Conservation (phyloP, 2,888 invertebrate species). For the Cordilura impudica region DNA sequence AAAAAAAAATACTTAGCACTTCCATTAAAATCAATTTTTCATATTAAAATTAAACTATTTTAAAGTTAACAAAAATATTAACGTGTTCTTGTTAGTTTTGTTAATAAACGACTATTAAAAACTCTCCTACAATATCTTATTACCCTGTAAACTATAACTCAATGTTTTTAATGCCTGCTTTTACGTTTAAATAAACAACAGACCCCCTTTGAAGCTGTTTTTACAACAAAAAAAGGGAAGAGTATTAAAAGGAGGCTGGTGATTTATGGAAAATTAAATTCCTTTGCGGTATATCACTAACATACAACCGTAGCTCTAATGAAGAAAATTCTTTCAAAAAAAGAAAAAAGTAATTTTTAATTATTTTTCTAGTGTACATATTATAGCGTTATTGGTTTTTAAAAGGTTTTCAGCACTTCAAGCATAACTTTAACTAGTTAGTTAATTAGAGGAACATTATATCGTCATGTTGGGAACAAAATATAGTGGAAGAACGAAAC, state of each 20-base stretch:
- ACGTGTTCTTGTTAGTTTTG: no score
- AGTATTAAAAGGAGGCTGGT: slow-evolving; percentile 35
- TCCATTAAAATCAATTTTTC: not conserved
- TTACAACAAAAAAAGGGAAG: not conserved
- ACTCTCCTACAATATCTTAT: not conserved
- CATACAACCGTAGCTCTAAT: not conserved
- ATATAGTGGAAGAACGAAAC: slow-evolving; percentile 24
- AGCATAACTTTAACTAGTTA: not conserved
- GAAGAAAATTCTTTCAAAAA: not conserved
- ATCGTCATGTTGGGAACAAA: slow-evolving; percentile 20
- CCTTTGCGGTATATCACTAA: slow-evolving; percentile 49
- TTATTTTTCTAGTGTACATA: slow-evolving; percentile 39
- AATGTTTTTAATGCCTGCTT: not conserved
- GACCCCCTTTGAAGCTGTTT: not conserved
- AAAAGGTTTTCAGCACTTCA: slow-evolving; percentile 34
- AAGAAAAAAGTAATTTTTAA: slow-evolving; percentile 33
- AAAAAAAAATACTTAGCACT: not conserved
- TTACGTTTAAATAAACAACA: not conserved
- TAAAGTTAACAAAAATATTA: not conserved
- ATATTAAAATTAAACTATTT: not conserved
- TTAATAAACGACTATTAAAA: slow-evolving; percentile 2
- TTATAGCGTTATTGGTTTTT: slow-evolving; percentile 1
- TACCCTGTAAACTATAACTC: not conserved
- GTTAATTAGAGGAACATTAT: slow-evolving; percentile 59
- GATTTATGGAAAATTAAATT: slow-evolving; percentile 65